Base-by-base conservation (phyloP, 1,140 invertebrate genomes). In the Aphelinus certus region DNA sequence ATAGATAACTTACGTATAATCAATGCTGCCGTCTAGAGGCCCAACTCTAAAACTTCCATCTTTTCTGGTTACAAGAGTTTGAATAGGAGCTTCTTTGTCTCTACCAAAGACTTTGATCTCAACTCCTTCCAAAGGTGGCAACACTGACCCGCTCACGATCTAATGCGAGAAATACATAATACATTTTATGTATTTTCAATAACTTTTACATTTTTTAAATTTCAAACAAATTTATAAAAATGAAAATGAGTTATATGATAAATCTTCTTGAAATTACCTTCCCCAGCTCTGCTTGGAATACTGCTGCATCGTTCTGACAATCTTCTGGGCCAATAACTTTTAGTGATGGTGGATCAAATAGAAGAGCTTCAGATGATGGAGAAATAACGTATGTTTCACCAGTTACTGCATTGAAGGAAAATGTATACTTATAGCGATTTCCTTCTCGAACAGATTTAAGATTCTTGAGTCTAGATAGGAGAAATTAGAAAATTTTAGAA, bases 21-120 rank as follows among this genome's bases (percentile, higher is more conserved):
- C 82, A 46, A 91, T 81, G 45, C 84, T 87, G 53, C 90, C 90
- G 82, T 93, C 91, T 46, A 96, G 89, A 63, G 95, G 95, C 4
- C 94, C 94, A 81, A 95, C 92, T 77, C 88, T 91, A 82, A 95
- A 97, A 68, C 88, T 89, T n/a, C 97, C 96, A 73, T 92, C 90
- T 46, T 81, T 79, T 78, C 89, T 87, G 1, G 91, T 92, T 5
- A 86, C 80, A 55, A 88, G 48, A 45, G 83, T 88, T 43, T 86
- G 85, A 7, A 88, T 80, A 26, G 85, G 88, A 43, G 82, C 78
- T 58, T 88, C 83, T 60, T 86, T 84, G 56, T 87, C 82, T 73
- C 85, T 84, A 0, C 83, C 78, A 75, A 86, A 87, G 79, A 88
- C 85, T 42, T 82, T 80, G 56, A 97, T 84, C 4, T 88, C 89